Base-by-base conservation (phyloP, 1,140 invertebrate genomes). In the Lepidurus apus region DNA sequence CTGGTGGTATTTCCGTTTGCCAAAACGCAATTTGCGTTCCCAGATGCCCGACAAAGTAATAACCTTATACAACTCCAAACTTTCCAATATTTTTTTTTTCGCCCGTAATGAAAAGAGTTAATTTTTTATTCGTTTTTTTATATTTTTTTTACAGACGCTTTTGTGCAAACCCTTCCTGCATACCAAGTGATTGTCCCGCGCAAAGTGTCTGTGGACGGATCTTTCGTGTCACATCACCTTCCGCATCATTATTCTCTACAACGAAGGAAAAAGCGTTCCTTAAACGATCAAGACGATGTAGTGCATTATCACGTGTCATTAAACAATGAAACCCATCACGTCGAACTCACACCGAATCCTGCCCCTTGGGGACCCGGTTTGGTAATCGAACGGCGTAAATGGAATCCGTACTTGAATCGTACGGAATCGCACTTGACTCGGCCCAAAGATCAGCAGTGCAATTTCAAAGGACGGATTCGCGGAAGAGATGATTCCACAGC, bases 391-490 rank as follows among this genome's bases (percentile, higher is more conserved):
- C 87, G 90, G 43, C 89, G 89, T 11, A n/a, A 43, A 81, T 87
- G 86, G 42, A 86, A 86, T n/a, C 85, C 87, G 77, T 82, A 85
- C 13, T 84, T 88, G 78, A 87, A 87, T 65, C 87, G 90, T 65
- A 83, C 83, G 8, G 83, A 85, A 80, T 85, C 88, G 42, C 87
- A 84, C 82, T 76, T 83, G 65, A 77, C 80, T 81, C 43, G 84
- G 79, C 82, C 85, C 78, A 82, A 83, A 73, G 85, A 86, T 42
- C 87, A 87, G 21, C 86, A 88, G 77, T 95, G 93, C 83, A 92
- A 94, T 86, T 94, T 91, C 84, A 89, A 89, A 73, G 93, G 93
- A 77, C 86, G 89, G 80, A 87, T 95, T 78, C 86, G 88, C 74
- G 91, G 90, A 34, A 89, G 92, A 75, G 84, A 85, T 1, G 82